phyloP scores from a whole-genome alignment of 2,113 vertebrate species.

The Caranx melampygus region DNA sequence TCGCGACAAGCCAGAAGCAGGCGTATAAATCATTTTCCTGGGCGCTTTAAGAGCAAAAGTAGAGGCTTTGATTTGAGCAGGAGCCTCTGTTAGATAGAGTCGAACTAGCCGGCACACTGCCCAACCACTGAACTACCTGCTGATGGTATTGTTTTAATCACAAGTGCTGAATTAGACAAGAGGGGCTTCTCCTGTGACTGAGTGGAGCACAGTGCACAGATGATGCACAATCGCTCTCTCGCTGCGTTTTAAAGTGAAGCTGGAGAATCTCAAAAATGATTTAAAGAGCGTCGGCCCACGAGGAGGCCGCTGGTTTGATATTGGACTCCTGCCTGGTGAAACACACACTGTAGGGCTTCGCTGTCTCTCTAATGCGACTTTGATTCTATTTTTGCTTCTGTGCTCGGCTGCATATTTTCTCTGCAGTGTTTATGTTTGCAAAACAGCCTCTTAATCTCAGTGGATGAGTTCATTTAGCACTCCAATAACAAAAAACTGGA shows the following conservation, averaged over 20 bases:
- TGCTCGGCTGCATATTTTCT: not conserved
- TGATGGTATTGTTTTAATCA: conserved; percentile 24
- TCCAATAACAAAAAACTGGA: not conserved
- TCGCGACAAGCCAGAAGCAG: conserved; percentile 60
- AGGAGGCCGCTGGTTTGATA: conserved; percentile 9
- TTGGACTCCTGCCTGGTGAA: conserved; percentile 21
- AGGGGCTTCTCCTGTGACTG: not conserved
- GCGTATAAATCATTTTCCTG: conserved; percentile 69
- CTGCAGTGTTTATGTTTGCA: conserved; percentile 3
- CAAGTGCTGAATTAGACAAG: conserved; percentile 26
- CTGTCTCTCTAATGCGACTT: conserved; percentile 38
- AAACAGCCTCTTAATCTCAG: conserved; percentile 16
- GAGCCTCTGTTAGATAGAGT: not conserved
- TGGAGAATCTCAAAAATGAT: conserved; percentile 14
- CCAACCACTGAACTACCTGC: conserved; percentile 36
- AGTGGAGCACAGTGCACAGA: not conserved
- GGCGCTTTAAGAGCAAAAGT: conserved; percentile 47
- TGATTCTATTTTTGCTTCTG: conserved; percentile 27
- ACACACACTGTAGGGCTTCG: not conserved
- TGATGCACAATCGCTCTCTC: not conserved
- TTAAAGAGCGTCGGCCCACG: not conserved
- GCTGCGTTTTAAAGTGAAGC: conserved; percentile 24
- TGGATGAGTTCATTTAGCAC: not conserved
- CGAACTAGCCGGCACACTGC: not conserved
- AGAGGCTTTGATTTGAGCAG: conserved; percentile 52